A percentile compares a stretch with the other conserved stretches of the same genome.
These are phyloP conservation scores for Anthophora plumipes DNA, from an alignment of 2,888 invertebrate genomes.

Conservation along the genomic window DNA sequence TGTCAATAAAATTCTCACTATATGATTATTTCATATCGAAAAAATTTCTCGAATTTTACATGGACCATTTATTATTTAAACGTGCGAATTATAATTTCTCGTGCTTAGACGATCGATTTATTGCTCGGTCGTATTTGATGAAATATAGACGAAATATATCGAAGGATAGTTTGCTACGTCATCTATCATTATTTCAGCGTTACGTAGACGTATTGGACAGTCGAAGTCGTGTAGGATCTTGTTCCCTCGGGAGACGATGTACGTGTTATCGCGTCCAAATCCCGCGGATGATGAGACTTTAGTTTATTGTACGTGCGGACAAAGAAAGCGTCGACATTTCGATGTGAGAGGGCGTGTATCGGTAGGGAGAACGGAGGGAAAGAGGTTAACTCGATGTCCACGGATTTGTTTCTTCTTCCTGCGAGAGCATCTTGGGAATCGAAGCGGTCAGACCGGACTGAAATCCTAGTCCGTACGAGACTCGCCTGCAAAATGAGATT, in stretches of 20 bases:
- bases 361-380: conserved; percentile 56
- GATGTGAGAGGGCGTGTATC: conserved; percentile 28
- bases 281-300: conserved; percentile 84
- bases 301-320: conserved; percentile 83
- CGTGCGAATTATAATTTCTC: too few relatives aligned
- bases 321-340: conserved; percentile 61
- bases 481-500: conserved; percentile 82
- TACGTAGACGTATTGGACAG: conserved; percentile 38
- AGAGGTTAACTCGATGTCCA: conserved; percentile 63
- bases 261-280: conserved; percentile 83
- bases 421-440: conserved; percentile 60
- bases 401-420: conserved; percentile 69
- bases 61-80: too few relatives aligned
- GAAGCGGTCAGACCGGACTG: conserved; percentile 65
- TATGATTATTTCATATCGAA: too few relatives aligned
- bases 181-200: conserved; percentile 62
- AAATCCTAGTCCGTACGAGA: conserved; percentile 80
- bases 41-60: too few relatives aligned
- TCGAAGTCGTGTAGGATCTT: conserved; percentile 28
- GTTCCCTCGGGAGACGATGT: conserved; percentile 69
- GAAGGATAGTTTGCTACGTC: conserved; percentile 17
- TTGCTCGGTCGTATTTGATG: too few relatives aligned
- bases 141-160: conserved; percentile 18
- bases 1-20: too few relatives aligned
- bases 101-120: too few relatives aligned